These are phyloP conservation scores for Thunnus thynnus DNA, from an alignment of 2,113 vertebrate genomes.

Conservation along the genomic window DNA sequence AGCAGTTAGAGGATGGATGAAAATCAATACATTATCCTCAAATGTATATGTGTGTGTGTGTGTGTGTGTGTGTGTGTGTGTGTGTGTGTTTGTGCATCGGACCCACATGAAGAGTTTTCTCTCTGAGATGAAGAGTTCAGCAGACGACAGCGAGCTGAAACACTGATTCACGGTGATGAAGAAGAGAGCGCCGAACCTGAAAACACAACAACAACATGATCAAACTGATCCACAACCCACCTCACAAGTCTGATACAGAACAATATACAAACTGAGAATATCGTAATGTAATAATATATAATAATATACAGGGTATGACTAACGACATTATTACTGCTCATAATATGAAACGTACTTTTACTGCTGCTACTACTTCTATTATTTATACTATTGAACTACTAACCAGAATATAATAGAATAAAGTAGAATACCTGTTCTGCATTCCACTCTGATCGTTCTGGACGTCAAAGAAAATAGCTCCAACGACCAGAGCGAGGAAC, in stretches of 20 bases:
- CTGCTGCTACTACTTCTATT: too few species aligned
- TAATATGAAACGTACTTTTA: not conserved
- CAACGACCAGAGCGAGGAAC: slow-evolving; percentile 89
- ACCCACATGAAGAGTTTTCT: slow-evolving; percentile 96
- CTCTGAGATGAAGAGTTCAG: slow-evolving; percentile 93
- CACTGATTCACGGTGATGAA: slow-evolving; percentile 95
- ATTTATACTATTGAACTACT: too few species aligned
- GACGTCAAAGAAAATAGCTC: slow-evolving; percentile 90
- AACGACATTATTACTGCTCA: not conserved
- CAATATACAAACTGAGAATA: too few species aligned
- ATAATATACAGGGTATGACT: not conserved
- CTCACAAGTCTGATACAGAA: too few species aligned
- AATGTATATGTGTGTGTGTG: not conserved
- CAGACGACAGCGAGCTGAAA: slow-evolving; percentile 89
- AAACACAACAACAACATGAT: not conserved
- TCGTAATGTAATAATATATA: too few species aligned
- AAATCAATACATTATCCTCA: too few species aligned
- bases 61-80: slow-evolving; percentile 12
- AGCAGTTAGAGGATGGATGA: too few species aligned
- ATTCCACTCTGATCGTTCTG: slow-evolving; percentile 81
- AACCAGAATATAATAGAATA: not conserved
- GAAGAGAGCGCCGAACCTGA: slow-evolving; percentile 92
- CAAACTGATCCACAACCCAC: not conserved
- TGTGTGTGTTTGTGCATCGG: not conserved
- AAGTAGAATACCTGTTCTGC: slow-evolving; percentile 89